Evolutionary conservation across 2,797 vertebrate species (phyloP), one percentile per base, ranked within the genome.

Genomic region (Adelosebastes latens): DNA sequence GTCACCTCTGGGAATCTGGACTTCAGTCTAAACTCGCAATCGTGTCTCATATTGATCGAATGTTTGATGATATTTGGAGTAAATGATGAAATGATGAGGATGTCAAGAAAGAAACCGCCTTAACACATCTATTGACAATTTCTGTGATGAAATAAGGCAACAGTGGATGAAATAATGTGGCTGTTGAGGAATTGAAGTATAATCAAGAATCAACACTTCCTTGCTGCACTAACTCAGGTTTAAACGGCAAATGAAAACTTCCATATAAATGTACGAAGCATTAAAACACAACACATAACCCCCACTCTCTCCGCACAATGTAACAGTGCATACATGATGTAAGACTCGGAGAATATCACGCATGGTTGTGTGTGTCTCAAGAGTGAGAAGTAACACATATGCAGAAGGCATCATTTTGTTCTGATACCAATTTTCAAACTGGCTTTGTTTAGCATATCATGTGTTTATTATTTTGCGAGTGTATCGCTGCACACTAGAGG

Each of bases 121-220:
- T 18, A 66, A 76, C 1, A 7, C 34, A 77, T 77, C 53, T 70
- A 87, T 81, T 82, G 85, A 80, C 39, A 63, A 13, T 9, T 70
- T 59, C 55, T 77, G 55, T 79, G 83, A 87, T 85, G 85, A 88
- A 89, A 91, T 81, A 76, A 64, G 6, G 59, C 72, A 67, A 74
- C 49, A 11, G 16, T 3, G 39, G 80, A 67, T 86, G 87, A 90
- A 87, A 89, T 64, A 56, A 5, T 56, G 52, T 2, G 61, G 39
- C 24, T 39, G 56, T 34, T 56, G 16, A 61, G 9, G 49, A 55
- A 55, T 11, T 46, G 31, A 69, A 20, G 11, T 66, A 64, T 8
- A 70, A 27, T 69, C 3, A 66, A 34, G 34, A 75, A 58, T 66
- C 18, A 34, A 34, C 10, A 34, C 34, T 34, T 34, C 10, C 34